Base-by-base conservation (phyloP, 2,113 vertebrate genomes). In the Aix galericulata region DNA sequence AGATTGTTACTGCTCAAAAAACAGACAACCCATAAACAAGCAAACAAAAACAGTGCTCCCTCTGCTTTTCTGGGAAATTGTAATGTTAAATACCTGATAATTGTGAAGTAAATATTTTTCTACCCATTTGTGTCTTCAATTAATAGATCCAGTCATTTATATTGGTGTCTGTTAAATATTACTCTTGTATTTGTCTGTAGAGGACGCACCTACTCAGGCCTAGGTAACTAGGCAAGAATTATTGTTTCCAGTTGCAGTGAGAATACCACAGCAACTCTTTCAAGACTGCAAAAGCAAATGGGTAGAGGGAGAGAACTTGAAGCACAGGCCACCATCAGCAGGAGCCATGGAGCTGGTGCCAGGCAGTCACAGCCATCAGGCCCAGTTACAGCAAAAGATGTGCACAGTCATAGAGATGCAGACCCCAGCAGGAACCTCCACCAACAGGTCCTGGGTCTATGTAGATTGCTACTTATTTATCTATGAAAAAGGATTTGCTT, bases 391-490 rank as follows among this genome's bases (percentile, higher is more conserved):
- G 26, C 21, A 46, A 8, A 34, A 69, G 21, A 5, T 13, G 13
- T 11, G 48, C 12, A 14, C 0, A 0, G 16, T 8, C 0, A 3
- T 6, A 12, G 25, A 2, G 3, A 16, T 58, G 50, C 36, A 53
- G 27, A 86, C 27, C 22, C 18, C 38, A 73, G 31, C 14, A 82
- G 40, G 3, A 59, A 36, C 1, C 1, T 25, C 22, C 17, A 23
- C 31, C 40, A 71, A 14, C 42, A 67, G 34, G 6, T 26, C 40
- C 18, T 20, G 10, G 14, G 25, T 12, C 22, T 78, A 9, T 38
- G 7, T 12, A 38, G 36, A 50, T 7, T n/a, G n/a, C 59, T 69
- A 15, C 21, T 53, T 60, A 32, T 8, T 56, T 14, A 5, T 34
- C n/a, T 87, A 21, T 60, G 53, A 26, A 44, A 93, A 13, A 36